phyloP scores from a whole-genome alignment of 2,113 vertebrate species.

The Poecile atricapillus region DNA sequence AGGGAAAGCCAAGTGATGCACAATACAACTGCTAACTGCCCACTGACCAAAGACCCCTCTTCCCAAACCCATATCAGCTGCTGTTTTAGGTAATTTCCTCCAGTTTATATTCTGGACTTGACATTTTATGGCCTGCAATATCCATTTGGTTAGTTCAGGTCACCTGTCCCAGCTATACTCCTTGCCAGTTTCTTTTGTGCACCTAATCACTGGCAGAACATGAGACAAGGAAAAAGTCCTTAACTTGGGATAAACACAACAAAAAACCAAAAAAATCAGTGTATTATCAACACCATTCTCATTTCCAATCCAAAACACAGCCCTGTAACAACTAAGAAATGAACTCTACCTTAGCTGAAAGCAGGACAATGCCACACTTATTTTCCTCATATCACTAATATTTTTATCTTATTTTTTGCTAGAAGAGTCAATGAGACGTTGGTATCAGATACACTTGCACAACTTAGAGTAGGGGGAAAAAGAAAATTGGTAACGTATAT shows the following conservation, averaged over 20 bases:
- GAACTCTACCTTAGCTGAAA: not conserved
- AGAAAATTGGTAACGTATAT: not conserved
- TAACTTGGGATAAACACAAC: not conserved
- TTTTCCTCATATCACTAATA: not conserved
- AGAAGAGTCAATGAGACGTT: not conserved
- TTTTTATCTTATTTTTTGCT: not conserved
- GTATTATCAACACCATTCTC: not conserved
- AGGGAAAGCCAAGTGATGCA: not conserved
- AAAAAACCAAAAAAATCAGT: not conserved
- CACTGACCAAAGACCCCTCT: fast-evolving
- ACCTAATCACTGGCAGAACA: not conserved
- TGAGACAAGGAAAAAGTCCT: not conserved
- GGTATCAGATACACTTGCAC: not conserved
- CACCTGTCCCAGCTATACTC: not conserved
- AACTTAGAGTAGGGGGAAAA: not conserved
- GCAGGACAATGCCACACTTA: not conserved
- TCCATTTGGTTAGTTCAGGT: not conserved
- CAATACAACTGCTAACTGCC: not conserved
- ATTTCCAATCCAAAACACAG: not conserved
- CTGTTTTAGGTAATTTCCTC: not conserved
- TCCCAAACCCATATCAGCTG: not conserved
- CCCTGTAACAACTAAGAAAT: not conserved
- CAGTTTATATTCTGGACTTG: not conserved
- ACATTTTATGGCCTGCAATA: not conserved
- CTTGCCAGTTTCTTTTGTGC: not conserved